phyloP scores from a whole-genome alignment of 2,888 invertebrate species.

The Idaea biselata region DNA sequence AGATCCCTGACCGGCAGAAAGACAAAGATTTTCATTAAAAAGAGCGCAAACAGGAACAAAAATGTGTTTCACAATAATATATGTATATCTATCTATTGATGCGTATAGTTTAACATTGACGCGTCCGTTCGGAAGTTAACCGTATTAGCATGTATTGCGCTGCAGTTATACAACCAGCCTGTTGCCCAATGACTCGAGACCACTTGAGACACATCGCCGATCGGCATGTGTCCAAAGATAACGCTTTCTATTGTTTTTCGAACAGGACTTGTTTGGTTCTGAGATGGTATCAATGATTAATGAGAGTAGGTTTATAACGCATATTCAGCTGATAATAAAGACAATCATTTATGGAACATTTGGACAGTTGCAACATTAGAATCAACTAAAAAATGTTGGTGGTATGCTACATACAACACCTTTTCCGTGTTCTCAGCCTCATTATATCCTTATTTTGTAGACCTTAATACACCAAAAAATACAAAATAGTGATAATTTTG shows the following conservation, averaged over 20 bases:
- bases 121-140: slow-evolving; percentile 72
- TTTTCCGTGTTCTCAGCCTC: no score
- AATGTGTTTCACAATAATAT: no score
- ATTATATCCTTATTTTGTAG: no score
- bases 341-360: no score
- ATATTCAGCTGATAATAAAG: slow-evolving; percentile 12
- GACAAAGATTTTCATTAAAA: no score
- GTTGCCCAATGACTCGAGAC: slow-evolving; percentile 57
- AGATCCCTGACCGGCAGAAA: no score
- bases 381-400: no score
- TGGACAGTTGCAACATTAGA: no score
- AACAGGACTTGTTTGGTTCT: slow-evolving; percentile 2
- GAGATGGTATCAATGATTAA: background rate
- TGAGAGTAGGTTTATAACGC: slow-evolving; percentile 9
- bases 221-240: slow-evolving; percentile 56
- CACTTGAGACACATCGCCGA: slow-evolving; percentile 44
- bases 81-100: background rate
- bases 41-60: no score
- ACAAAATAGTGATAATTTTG: no score
- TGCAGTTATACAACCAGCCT: slow-evolving; percentile 56
- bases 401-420: no score
- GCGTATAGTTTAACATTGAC: slow-evolving; percentile 43
- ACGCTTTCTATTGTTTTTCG: slow-evolving; percentile 56
- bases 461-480: no score
- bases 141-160: slow-evolving; percentile 63